These are phyloP conservation scores for Pedetes capensis DNA, from an alignment of 2,113 vertebrate genomes.

Conservation along the genomic window DNA sequence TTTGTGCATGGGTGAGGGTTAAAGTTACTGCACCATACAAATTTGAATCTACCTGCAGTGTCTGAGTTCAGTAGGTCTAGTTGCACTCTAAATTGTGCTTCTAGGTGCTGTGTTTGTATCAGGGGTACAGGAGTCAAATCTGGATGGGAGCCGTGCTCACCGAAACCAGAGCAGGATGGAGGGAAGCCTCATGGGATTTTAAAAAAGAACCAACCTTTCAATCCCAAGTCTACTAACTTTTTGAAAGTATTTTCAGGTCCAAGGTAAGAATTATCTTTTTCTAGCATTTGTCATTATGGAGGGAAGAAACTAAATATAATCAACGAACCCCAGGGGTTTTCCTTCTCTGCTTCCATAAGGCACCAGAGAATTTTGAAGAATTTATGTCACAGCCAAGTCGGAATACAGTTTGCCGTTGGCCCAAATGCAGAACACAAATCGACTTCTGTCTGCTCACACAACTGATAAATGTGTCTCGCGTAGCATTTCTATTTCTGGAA, in stretches of 20 bases:
- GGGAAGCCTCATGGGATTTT: neutral
- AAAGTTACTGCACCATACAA: too few relatives aligned
- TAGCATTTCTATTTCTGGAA: slow-evolving; percentile 5
- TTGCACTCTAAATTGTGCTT: too few relatives aligned
- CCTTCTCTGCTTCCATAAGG: slow-evolving; percentile 75
- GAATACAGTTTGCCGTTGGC: neutral
- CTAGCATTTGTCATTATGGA: slow-evolving; percentile 62
- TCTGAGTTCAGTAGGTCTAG: too few relatives aligned
- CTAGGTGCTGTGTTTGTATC: neutral
- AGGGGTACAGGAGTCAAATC: neutral
- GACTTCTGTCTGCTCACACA: slow-evolving; percentile 11
- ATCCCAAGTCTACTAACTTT: slow-evolving; percentile 46
- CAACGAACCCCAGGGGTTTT: slow-evolving; percentile 49
- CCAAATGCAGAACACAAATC: slow-evolving; percentile 17
- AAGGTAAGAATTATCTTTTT: slow-evolving; percentile 62
- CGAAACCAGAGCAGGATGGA: slow-evolving; percentile 15
- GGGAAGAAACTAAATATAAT: slow-evolving; percentile 66
- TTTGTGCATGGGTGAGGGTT: too few relatives aligned
- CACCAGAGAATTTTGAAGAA: slow-evolving; percentile 78
- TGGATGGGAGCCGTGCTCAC: neutral
- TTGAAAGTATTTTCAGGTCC: slow-evolving; percentile 61
- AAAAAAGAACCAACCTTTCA: neutral
- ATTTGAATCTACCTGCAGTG: too few relatives aligned
- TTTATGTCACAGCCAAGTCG: slow-evolving; percentile 48
- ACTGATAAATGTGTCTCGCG: neutral